phyloP scores from a whole-genome alignment of 2,888 invertebrate genomes.

The Temnothorax unifasciatus region DNA sequence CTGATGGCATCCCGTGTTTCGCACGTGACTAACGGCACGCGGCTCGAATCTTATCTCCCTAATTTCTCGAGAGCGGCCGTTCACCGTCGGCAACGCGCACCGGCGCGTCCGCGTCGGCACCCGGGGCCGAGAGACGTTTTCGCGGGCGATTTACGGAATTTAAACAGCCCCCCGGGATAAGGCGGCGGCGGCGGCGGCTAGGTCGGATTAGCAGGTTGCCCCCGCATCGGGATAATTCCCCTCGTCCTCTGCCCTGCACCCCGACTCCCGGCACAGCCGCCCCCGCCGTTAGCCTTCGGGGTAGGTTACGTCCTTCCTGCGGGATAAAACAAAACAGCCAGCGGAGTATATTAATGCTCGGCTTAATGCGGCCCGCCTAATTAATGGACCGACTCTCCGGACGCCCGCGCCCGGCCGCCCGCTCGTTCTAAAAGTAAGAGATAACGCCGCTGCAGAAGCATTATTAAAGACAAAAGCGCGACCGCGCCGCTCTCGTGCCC shows the following conservation, averaged over 20 bases:
- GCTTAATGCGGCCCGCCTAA: conserved; percentile 86
- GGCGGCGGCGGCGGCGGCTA: conserved; percentile 74
- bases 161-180: conserved; percentile 85
- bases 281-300: conserved; percentile 69
- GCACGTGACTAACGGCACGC: conserved; percentile 48
- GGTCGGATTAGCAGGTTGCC: conserved; percentile 78
- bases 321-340: conserved; percentile 86
- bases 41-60: conserved; percentile 79
- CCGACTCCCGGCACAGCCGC: conserved; percentile 66
- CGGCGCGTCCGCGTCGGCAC: too few species aligned
- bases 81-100: conserved; percentile 62
- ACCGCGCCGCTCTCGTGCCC: conserved; percentile 39
- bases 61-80: conserved; percentile 76
- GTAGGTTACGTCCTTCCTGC: conserved; percentile 84
- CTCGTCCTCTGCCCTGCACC: conserved; percentile 34
- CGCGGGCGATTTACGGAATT: conserved; percentile 84
- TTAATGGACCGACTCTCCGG: conserved; percentile 86
- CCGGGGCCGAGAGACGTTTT: conserved; percentile 50
- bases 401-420: conserved; percentile 70
- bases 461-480: conserved; percentile 82
- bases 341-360: conserved; percentile 86
- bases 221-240: conserved; percentile 77
- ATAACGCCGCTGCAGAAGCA: conserved; percentile 81
- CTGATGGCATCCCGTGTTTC: conserved; percentile 49
- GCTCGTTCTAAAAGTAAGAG: conserved; percentile 81